These are phyloP conservation scores for Oreonectes daqikongensis DNA, from an alignment of 2,797 vertebrate genomes.

Conservation along the genomic window DNA sequence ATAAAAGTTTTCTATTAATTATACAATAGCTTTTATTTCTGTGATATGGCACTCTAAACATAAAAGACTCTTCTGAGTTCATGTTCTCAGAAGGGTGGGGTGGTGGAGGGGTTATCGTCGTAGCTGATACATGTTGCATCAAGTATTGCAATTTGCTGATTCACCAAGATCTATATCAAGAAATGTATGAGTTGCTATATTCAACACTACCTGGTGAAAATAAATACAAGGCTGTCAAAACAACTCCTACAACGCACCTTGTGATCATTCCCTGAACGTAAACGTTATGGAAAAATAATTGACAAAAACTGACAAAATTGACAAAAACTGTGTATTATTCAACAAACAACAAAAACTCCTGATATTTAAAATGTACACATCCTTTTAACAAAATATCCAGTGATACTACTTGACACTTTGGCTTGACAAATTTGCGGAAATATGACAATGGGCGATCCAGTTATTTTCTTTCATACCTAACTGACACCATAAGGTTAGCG, in stretches of 20 bases:
- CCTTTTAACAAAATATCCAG: neutral
- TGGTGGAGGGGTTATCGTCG: neutral
- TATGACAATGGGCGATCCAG: neutral
- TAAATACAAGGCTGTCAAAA: slow-evolving; percentile 45
- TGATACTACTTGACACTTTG: neutral
- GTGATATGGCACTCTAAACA: too few relatives aligned
- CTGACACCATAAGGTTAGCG: slow-evolving; percentile 9
- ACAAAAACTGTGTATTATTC: neutral
- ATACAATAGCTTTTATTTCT: too few relatives aligned
- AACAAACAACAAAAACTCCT: too few relatives aligned
- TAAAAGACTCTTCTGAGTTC: neutral
- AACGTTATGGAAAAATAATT: neutral
- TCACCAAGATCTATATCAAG: slow-evolving; percentile 61
- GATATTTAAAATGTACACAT: neutral
- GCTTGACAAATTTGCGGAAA: neutral
- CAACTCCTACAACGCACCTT: neutral
- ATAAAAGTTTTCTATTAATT: neutral
- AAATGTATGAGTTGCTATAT: slow-evolving; percentile 68
- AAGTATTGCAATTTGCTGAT: slow-evolving; percentile 55
- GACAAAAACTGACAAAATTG: neutral
- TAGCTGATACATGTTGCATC: slow-evolving; percentile 29
- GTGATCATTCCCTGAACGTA: neutral
- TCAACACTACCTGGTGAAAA: slow-evolving; percentile 53
- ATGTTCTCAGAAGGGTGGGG: neutral
- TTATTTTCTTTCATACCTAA: neutral